Evolutionary conservation across 2,888 invertebrate genomes (phyloP).

Genomic region (Lasius fuliginosus): DNA sequence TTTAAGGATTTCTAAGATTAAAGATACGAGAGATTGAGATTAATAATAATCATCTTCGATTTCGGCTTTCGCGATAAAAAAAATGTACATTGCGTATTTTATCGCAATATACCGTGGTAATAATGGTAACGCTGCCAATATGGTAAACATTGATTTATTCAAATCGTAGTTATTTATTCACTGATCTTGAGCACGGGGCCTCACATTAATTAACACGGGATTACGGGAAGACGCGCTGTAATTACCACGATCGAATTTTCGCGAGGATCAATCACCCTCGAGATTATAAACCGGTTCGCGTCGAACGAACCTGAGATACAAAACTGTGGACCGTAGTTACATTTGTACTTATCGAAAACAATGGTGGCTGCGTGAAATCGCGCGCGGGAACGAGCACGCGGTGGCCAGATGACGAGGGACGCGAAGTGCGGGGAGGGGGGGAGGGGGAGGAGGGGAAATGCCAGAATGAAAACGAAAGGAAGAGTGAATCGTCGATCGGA

Average conservation of each 20-base stretch:
- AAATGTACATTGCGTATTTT: neutral
- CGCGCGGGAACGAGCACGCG: conserved; percentile 74
- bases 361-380: conserved; percentile 31
- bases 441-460: neutral
- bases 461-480: conserved; percentile 44
- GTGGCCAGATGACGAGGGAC: conserved; percentile 14
- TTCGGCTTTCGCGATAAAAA: neutral
- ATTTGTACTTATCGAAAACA: conserved; percentile 39
- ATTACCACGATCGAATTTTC: conserved; percentile 8
- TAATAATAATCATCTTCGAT: conserved; percentile 14
- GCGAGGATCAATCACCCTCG: neutral
- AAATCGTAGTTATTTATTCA: conserved; percentile 18
- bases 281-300: conserved; percentile 5
- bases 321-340: neutral
- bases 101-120: neutral
- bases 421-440: neutral
- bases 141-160: neutral
- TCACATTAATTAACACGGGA: conserved; percentile 9
- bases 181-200: neutral
- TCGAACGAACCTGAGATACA: conserved; percentile 4
- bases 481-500: conserved; percentile 51
- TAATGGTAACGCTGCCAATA: neutral
- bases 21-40: conserved; percentile 17
- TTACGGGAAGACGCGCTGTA: neutral
- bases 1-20: conserved; percentile 39